These are phyloP conservation scores for Oreochromis tanganicae DNA, from an alignment of 2,113 vertebrate genomes.

Conservation along the genomic window DNA sequence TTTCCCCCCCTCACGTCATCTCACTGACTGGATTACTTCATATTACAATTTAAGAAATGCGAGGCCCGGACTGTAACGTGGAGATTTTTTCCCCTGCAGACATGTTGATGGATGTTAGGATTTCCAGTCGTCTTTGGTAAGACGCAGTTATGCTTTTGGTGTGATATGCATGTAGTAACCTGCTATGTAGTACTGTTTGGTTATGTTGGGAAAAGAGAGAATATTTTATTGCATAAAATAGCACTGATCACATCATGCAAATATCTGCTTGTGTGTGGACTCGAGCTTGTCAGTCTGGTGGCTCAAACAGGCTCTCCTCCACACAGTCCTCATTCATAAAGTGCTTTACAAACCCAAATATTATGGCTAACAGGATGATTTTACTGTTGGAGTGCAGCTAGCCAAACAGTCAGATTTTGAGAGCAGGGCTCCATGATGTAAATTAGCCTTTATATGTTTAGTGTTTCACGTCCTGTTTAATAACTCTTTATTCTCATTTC, in stretches of 20 bases:
- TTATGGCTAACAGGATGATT: neutral
- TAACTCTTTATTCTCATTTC: slow-evolving; percentile 39
- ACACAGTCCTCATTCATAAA: neutral
- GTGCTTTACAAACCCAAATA: neutral
- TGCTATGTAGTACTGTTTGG: neutral
- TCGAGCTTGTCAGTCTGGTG: no score
- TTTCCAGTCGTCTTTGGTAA: neutral
- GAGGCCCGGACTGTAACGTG: neutral
- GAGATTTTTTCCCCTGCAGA: neutral
- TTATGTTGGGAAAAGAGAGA: no score
- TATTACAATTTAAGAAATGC: neutral
- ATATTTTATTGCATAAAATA: no score
- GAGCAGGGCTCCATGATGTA: neutral
- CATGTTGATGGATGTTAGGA: neutral
- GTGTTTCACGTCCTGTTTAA: neutral
- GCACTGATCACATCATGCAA: no score
- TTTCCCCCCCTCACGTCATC: neutral
- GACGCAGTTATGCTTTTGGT: neutral
- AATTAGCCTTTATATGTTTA: neutral
- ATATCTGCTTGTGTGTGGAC: no score
- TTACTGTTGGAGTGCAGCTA: neutral
- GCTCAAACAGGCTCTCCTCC: neutral
- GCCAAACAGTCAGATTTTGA: neutral
- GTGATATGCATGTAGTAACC: neutral
- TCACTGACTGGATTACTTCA: neutral